These are phyloP conservation scores for Osedax fenrisi DNA, from an alignment of 2,888 invertebrate genomes.

Conservation along the genomic window DNA sequence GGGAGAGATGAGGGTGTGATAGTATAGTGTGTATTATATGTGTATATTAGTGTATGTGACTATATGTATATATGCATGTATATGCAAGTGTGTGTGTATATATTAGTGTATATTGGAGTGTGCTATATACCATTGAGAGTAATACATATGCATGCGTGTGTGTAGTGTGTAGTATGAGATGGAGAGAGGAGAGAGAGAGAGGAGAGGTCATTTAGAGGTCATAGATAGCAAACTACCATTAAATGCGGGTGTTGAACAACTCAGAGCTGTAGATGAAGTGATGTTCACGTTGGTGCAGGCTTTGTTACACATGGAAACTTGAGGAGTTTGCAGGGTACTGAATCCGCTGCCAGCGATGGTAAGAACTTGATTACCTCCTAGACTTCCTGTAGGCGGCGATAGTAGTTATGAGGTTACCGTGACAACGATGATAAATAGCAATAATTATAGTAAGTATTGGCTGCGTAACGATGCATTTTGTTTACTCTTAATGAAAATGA, in stretches of 20 bases:
- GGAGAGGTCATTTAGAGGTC: not conserved
- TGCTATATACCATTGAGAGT: too few species aligned
- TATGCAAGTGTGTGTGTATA: too few species aligned
- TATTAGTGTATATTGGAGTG: too few species aligned
- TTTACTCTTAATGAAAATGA: too few species aligned
- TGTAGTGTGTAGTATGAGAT: not conserved
- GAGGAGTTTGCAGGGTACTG: not conserved
- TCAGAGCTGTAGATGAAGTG: not conserved
- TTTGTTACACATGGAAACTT: not conserved
- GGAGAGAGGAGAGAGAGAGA: not conserved
- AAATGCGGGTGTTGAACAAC: not conserved
- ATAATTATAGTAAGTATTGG: too few species aligned
- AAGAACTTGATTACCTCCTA: not conserved
- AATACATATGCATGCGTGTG: not conserved
- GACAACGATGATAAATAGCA: too few species aligned
- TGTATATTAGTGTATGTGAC: too few species aligned
- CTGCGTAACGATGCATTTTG: too few species aligned
- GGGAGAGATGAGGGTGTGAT: not conserved
- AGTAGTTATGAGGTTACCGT: too few species aligned
- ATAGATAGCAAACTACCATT: not conserved
- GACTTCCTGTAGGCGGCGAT: too few species aligned
- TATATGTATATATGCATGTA: too few species aligned
- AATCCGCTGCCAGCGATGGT: not conserved
- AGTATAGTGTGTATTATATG: too few species aligned
- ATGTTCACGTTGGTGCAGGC: not conserved